These are phyloP conservation scores for Luperina nickerlii DNA, from an alignment of 2,888 invertebrate genomes.

Conservation along the genomic window DNA sequence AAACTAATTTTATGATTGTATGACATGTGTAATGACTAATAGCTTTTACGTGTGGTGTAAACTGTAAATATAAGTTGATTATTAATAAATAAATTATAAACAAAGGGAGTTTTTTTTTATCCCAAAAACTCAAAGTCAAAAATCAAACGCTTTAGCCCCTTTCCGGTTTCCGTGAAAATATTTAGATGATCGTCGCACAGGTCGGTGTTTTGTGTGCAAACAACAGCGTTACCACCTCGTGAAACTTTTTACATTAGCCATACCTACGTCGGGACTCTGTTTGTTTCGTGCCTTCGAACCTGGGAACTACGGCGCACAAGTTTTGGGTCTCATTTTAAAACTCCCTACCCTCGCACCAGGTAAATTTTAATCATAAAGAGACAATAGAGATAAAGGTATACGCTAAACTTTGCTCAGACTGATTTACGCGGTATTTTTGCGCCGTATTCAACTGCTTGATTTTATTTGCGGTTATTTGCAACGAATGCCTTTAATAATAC, in stretches of 20 bases:
- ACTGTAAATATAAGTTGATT: too few species aligned
- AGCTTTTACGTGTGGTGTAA: too few species aligned
- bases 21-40: too few species aligned
- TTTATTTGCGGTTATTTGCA: constrained; percentile 69
- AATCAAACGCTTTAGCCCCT: constrained; percentile 36
- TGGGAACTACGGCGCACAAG: constrained; percentile 82
- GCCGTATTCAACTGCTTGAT: constrained; percentile 65
- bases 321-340: constrained; percentile 86
- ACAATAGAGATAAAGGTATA: constrained; percentile 83
- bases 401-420: constrained; percentile 77
- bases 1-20: too few species aligned
- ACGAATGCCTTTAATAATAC: constrained; percentile 68
- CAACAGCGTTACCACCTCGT: constrained; percentile 78
- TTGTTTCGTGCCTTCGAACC: constrained; percentile 84
- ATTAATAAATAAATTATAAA: too few species aligned
- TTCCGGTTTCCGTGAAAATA: constrained; percentile 65
- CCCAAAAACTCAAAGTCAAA: constrained; percentile 31
- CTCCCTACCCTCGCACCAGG: constrained; percentile 76
- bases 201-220: constrained; percentile 84
- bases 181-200: constrained; percentile 70
- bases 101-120: background rate
- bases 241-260: constrained; percentile 88
- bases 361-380: constrained; percentile 87
- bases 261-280: constrained; percentile 77
- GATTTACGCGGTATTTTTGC: constrained; percentile 79